Base-by-base conservation (phyloP, 2,888 invertebrate species). In the Syritta pipiens region DNA sequence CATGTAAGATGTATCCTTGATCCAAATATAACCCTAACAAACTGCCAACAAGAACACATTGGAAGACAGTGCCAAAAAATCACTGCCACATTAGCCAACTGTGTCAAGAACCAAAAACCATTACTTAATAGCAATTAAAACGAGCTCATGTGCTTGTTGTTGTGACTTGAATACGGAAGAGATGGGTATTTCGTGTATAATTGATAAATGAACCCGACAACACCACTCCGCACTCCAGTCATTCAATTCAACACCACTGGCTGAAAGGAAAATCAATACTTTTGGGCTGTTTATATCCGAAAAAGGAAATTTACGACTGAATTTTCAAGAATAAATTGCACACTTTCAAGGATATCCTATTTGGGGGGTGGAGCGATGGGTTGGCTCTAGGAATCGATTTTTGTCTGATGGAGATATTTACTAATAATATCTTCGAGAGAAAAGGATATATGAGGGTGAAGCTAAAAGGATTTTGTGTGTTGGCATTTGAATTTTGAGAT, bases 71-170 rank as follows among this genome's bases (percentile, higher is more conserved):
- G 24, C 59, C 59, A 28, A 53, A 69, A 63, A 53, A 30, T 35
- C 12, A 32, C 26, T 37, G 20, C 46, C 26, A 44, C 12, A 20
- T n/a, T n/a, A n/a, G 62, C 46, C 53, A 53, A 46, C 35, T 42
- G 24, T 55, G 55, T 40, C 55, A 55, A 10, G 26, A 57, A 30
- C 30, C 40, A 48, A 68, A 40, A 63, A 67, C 51, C 67, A 44
- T 51, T 57, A 51, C 42, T 67, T 75, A 59, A 26, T 53, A 53
- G 46, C 68, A 75, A 75, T 68, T 75, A 75, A n/a, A n/a, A n/a
- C n/a, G n/a, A n/a, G n/a, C n/a, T n/a, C n/a, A n/a, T n/a, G n/a
- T n/a, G n/a, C n/a, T n/a, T n/a, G n/a, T n/a, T n/a, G n/a, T n/a
- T n/a, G n/a, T n/a, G n/a, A n/a, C n/a, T n/a, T n/a, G n/a, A n/a